Conservation (phyloP, 2,888 invertebrate species). For the Schizaphis graminum region DNA sequence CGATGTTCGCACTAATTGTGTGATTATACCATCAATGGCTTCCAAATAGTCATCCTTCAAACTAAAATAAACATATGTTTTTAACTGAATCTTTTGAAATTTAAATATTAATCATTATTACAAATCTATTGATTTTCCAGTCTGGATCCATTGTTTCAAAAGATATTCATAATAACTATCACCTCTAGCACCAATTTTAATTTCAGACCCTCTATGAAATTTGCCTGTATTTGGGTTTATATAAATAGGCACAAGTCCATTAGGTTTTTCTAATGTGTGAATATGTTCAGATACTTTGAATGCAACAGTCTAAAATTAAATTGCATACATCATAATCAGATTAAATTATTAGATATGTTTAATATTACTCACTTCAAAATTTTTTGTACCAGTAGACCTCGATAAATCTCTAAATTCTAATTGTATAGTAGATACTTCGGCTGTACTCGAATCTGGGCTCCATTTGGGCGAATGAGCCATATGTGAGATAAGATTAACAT, state of each 20-base stretch:
- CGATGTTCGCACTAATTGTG: slow-evolving; percentile 81
- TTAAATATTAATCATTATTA: slow-evolving; percentile 72
- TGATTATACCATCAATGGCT: slow-evolving; percentile 86
- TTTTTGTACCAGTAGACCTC: slow-evolving; percentile 82
- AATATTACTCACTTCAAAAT: slow-evolving; percentile 81
- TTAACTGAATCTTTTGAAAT: not conserved
- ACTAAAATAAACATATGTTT: slow-evolving; percentile 73
- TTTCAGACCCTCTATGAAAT: slow-evolving; percentile 90
- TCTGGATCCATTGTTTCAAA: slow-evolving; percentile 98
- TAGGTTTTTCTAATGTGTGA: slow-evolving; percentile 87
- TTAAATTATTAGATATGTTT: not conserved
- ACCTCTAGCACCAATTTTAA: slow-evolving; percentile 95
- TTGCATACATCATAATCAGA: not conserved
- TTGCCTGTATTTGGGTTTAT: slow-evolving; percentile 94
- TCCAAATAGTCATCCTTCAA: slow-evolving; percentile 87
- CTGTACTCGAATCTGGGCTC: slow-evolving; percentile 96
- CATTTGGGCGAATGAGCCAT: slow-evolving; percentile 94
- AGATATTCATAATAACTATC: slow-evolving; percentile 99
- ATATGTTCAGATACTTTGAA: slow-evolving; percentile 89
- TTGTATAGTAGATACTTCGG: slow-evolving; percentile 97
- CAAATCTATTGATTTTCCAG: slow-evolving; percentile 91
- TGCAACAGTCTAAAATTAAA: slow-evolving; percentile 78
- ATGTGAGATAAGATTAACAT: slow-evolving; percentile 92
- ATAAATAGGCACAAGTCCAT: slow-evolving; percentile 97
- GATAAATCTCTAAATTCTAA: slow-evolving; percentile 95